These are phyloP conservation scores for Orchestes rusci DNA, from an alignment of 2,888 invertebrate species.

Conservation along the genomic window DNA sequence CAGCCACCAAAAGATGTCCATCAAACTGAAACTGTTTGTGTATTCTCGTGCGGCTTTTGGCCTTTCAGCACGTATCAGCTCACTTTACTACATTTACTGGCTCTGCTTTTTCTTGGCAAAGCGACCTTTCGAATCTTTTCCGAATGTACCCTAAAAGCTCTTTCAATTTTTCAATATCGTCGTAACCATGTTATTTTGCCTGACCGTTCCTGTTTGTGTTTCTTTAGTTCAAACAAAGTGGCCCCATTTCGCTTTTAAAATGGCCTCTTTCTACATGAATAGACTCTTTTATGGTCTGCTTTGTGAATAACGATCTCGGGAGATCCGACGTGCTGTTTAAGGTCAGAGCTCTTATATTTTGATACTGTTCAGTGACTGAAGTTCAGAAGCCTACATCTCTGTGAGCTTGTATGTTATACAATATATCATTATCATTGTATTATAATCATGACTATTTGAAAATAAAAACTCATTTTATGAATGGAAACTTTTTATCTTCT, in stretches of 20 bases:
- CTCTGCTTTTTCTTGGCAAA: conserved; percentile 24
- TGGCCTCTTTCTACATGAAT: conserved; percentile 21
- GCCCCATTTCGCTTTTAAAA: conserved; percentile 23
- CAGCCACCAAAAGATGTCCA: conserved; percentile 43
- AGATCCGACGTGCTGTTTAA: too few relatives aligned
- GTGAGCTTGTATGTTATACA: too few relatives aligned
- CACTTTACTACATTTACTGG: conserved; percentile 37
- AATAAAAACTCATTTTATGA: too few relatives aligned
- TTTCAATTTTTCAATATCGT: conserved; percentile 32
- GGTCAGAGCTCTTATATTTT: too few relatives aligned
- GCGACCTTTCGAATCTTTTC: conserved; percentile 33
- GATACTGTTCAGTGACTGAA: too few relatives aligned
- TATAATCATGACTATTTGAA: too few relatives aligned
- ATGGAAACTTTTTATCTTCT: too few relatives aligned
- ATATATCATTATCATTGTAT: too few relatives aligned
- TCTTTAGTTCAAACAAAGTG: conserved; percentile 21
- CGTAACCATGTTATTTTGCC: conserved; percentile 21
- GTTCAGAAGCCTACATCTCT: too few relatives aligned
- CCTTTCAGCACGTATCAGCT: conserved; percentile 35
- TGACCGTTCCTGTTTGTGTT: conserved; percentile 20
- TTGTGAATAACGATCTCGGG: conserved; percentile 14
- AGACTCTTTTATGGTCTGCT: conserved; percentile 19
- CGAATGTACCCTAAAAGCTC: conserved; percentile 33
- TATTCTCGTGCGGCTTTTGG: conserved; percentile 40
- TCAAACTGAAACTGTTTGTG: conserved; percentile 37